Base-by-base conservation (phyloP, 2,113 vertebrate species). In the Cynopterus brachyotis region DNA sequence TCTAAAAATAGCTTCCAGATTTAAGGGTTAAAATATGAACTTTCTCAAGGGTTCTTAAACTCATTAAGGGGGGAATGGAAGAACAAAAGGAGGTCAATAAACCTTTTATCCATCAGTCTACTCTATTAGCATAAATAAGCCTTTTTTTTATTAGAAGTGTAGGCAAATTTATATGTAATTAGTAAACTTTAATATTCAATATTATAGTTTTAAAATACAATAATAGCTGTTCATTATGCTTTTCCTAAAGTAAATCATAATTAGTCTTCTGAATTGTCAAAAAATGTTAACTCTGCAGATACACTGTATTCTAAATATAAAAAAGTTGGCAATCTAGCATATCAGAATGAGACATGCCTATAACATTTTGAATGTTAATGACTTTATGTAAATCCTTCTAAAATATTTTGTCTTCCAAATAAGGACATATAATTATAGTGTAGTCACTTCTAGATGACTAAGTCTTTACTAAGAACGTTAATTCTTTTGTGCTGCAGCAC, bases 21-120 rank as follows among this genome's bases (percentile, higher is more conserved):
- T 84, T 97, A 13, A 84, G 6, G 30, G n/a, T 79, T 94, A 83
- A 96, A 88, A 62, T 79, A 89, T 64, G 45, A 89, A 93, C 30
- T 64, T 85, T 82, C 28, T 91, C 37, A 94, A 72, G 50, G 13
- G 5, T 86, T 92, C 4, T 53, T 80, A 79, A 90, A 81, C 6
- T 80, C 24, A 53, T 35, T 28, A 53, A 19, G 10, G 24, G 32
- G 35, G 26, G 78, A 37, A 12, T 15, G 15, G 45, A 11, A 2
- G 11, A 32, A 22, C 37, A 4, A 64, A 42, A 9, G 6, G 45
- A 50, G 10, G 69, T 75, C 26, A 20, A 57, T 11, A 80, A 95
- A 70, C 9, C 26, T 75, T 75, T 96, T 75, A 80, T 12, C 19
- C 24, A 80, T 42, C 20, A 92, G 37, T 76, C 53, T 93, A 79